Evolutionary conservation across 2,888 invertebrate genomes (phyloP).

Genomic region (Cotesia congregata): DNA sequence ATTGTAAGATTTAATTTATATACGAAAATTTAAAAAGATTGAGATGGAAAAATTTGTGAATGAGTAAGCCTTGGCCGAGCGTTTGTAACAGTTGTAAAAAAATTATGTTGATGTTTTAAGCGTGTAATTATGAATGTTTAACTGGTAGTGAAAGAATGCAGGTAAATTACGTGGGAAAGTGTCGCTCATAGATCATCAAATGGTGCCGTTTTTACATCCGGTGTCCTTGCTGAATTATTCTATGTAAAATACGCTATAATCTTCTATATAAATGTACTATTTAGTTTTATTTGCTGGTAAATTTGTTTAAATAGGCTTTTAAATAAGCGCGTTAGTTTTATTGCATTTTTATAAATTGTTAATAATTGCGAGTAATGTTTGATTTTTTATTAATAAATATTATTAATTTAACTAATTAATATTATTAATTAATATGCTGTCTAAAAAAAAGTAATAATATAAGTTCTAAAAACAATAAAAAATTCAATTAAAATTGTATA

Average conservation of each 20-base stretch:
- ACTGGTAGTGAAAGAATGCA: slow-evolving; percentile 25
- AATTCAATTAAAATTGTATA: no score
- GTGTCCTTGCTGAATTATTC: slow-evolving; percentile 59
- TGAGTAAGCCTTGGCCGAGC: not conserved
- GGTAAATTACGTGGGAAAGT: slow-evolving; percentile 58
- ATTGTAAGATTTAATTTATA: not conserved
- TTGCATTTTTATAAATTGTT: no score
- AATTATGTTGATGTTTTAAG: not conserved
- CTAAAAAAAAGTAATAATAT: no score
- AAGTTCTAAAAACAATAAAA: no score
- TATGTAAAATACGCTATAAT: slow-evolving; percentile 2
- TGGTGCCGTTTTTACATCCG: slow-evolving; percentile 57
- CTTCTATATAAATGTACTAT: slow-evolving; percentile 8
- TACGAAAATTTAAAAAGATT: not conserved
- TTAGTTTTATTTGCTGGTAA: not conserved
- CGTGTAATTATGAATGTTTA: not conserved
- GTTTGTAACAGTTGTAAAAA: not conserved
- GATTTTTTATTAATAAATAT: no score
- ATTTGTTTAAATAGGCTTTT: not conserved
- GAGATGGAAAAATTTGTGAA: not conserved
- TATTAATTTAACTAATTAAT: no score
- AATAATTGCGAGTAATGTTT: no score
- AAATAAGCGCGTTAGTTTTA: no score
- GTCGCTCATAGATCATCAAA: slow-evolving; percentile 52
- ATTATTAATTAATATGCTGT: no score